Evolutionary conservation across 2,113 vertebrate species (phyloP), one percentile per base, ranked within the genome.

Genomic region (Poeciliopsis retropinna): DNA sequence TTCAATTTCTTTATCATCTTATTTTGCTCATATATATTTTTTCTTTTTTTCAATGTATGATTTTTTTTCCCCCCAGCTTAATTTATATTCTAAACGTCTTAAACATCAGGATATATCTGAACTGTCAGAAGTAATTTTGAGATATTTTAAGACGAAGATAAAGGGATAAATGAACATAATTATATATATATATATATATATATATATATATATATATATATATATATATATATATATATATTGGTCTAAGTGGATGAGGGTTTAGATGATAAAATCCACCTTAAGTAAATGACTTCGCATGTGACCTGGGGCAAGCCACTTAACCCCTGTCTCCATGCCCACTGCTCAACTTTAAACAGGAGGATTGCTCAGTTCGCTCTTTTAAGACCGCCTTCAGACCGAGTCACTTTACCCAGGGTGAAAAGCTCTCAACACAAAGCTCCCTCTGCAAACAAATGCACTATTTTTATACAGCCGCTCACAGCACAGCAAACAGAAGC

Each of bases 291-390:
- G 89, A 93, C 92, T 92, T 90, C 83, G 76, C 72, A 76, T 91
- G 87, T 94, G 94, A 94, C 92, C 91, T 63, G 72, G 88, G 92
- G 94, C 88, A 91, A 93, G 90, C 93, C 91, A 94, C 92, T 95
- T 95, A 95, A 95, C 93, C 94, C 80, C 91, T 92, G 88, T 84
- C 90, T 88, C 88, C 89, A 90, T 85, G 86, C 89, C 75, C 77
- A 83, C 84, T 85, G 87, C 87, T 90, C 85, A 85, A 85, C 87
- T 93, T 92, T 91, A 89, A 92, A 93, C 88, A 91, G 88, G 88
- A 87, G 85, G 92, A 89, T 84, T 88, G 85, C 87, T 92, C 87
- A 88, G 75, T 86, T 87, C 69, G 85, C 88, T 91, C 86, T 60
- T 60, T 76, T 64, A 60, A 87, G 81, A 89, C 91, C 85, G 51